Percentiles rank a stretch among this genome's conserved stretches.
phyloP scores from a whole-genome alignment of 1,140 invertebrate species.

The Amphibalanus amphitrite region DNA sequence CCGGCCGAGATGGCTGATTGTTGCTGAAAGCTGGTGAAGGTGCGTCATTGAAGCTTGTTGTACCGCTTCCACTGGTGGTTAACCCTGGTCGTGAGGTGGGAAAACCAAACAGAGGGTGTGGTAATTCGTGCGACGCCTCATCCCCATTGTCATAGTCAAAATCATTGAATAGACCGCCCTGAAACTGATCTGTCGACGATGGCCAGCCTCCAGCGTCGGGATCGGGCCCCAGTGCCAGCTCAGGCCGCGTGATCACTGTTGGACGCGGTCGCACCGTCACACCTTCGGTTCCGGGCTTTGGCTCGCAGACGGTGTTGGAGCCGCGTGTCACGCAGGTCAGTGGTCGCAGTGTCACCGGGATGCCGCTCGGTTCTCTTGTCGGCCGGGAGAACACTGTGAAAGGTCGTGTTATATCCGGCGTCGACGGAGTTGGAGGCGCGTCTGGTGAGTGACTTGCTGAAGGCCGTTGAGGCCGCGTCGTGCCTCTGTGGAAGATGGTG shows the following conservation, averaged over 20 bases:
- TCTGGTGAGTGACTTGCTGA: not conserved
- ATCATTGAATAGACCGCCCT: not conserved
- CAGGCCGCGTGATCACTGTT: not conserved
- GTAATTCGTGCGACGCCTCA: not conserved
- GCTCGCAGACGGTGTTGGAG: not conserved
- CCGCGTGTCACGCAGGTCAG: not conserved
- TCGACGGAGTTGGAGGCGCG: not conserved
- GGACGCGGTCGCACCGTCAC: not conserved
- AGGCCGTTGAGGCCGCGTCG: not conserved
- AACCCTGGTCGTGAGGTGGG: not conserved
- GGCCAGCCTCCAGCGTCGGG: too few relatives aligned
- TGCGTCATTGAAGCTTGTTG: not conserved
- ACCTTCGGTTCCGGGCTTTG: too few relatives aligned
- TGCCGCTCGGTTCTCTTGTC: not conserved
- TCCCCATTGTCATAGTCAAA: not conserved
- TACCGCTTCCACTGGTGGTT: not conserved
- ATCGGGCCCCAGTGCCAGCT: not conserved
- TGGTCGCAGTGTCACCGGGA: not conserved
- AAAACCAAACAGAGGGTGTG: not conserved
- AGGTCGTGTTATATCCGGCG: too few relatives aligned
- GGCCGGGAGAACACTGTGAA: not conserved
- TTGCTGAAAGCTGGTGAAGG: too few relatives aligned
- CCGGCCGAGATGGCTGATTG: not conserved
- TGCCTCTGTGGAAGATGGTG: not conserved
- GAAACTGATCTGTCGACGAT: not conserved